Conservation (phyloP, 2,797 vertebrate species). For the Enteromius viviparus region DNA sequence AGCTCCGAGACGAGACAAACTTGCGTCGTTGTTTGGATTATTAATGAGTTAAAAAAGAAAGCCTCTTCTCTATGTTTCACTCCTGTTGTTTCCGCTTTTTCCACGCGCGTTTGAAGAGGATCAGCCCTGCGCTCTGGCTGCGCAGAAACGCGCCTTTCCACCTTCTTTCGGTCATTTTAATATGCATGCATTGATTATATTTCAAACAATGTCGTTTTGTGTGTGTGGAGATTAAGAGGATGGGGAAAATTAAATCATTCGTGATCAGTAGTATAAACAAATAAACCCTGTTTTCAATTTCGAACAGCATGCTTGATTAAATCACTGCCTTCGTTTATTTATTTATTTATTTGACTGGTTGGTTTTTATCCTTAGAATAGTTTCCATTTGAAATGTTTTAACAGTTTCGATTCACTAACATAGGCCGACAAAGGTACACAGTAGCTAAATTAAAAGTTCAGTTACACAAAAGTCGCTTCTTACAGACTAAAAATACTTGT, state of each 20-base stretch:
- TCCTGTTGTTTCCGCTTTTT: constrained; percentile 28
- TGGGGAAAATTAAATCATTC: not conserved
- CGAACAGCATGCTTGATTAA: not conserved
- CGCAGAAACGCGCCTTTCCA: constrained; percentile 2
- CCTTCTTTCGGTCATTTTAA: not conserved
- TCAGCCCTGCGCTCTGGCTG: constrained; percentile 26
- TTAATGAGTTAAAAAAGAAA: not conserved
- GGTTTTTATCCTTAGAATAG: not conserved
- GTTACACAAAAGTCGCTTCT: not conserved
- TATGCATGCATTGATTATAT: not conserved
- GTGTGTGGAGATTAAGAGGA: not conserved
- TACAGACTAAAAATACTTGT: not conserved
- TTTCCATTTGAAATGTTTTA: not conserved
- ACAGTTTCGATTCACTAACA: no score
- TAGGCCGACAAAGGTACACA: not conserved
- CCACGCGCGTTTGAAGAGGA: not conserved
- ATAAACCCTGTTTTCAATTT: not conserved
- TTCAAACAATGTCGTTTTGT: not conserved
- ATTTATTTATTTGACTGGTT: not conserved
- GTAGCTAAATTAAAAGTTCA: not conserved
- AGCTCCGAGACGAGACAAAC: not conserved
- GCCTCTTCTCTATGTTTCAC: not conserved
- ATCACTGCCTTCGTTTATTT: not conserved
- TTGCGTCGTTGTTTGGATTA: not conserved
- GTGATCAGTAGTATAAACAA: not conserved